Percentiles rank a stretch among this genome's conserved stretches.
These are phyloP conservation scores for Engraulis encrasicolus DNA, from an alignment of 2,113 vertebrate genomes.

Conservation along the genomic window DNA sequence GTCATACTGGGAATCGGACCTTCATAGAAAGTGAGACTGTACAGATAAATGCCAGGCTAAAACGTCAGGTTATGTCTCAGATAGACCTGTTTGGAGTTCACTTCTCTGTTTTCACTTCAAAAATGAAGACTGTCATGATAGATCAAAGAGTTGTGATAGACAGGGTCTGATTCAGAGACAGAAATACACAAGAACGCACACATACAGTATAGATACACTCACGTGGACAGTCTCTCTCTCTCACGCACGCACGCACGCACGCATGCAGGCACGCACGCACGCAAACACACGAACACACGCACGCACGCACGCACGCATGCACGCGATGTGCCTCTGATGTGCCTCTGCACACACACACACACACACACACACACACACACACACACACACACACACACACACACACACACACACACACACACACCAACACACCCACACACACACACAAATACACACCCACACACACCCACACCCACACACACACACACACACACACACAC, in stretches of 20 bases:
- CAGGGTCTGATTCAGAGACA: background rate
- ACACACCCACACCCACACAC: constrained; percentile 26
- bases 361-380: background rate
- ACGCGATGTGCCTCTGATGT: too few relatives aligned
- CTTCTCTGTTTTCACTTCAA: constrained; percentile 1
- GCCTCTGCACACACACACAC: too few relatives aligned
- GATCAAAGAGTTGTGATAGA: background rate
- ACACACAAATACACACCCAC: background rate
- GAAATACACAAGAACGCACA: too few relatives aligned
- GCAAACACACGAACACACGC: too few relatives aligned
- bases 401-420: background rate
- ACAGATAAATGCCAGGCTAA: too few relatives aligned
- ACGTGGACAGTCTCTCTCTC: too few relatives aligned
- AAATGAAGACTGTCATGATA: background rate
- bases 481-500: constrained; percentile 31
- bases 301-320: too few relatives aligned
- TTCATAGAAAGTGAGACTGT: background rate
- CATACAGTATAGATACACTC: too few relatives aligned
- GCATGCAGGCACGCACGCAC: too few relatives aligned
- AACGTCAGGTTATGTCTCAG: background rate
- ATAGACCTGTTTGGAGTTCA: background rate
- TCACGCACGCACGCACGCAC: too few relatives aligned
- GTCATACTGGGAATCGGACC: background rate
- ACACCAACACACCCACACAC: background rate
- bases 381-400: background rate